These are phyloP conservation scores for Lycaon pictus DNA, from an alignment of 2,113 vertebrate species.

Conservation along the genomic window DNA sequence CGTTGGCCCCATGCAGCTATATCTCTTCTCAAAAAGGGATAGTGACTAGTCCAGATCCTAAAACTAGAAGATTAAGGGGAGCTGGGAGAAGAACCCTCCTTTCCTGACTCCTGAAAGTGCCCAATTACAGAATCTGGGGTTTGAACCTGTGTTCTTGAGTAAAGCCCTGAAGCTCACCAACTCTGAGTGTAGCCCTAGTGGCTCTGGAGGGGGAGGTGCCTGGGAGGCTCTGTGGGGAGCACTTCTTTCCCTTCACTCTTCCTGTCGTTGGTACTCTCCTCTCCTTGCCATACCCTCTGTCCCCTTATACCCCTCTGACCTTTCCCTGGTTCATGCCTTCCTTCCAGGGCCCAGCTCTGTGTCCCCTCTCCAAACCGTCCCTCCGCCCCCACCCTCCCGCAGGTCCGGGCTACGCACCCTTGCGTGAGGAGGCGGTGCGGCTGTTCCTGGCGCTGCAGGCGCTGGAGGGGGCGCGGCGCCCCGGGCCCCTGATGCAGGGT, in stretches of 20 bases:
- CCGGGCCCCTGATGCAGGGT: constrained; percentile 96
- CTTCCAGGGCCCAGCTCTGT: constrained; percentile 67
- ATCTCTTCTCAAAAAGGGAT: not conserved
- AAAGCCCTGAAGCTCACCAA: not conserved
- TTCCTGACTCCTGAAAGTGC: not conserved
- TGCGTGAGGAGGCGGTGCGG: constrained; percentile 96
- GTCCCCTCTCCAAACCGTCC: constrained; percentile 76
- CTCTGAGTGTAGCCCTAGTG: not conserved
- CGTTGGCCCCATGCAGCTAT: not conserved
- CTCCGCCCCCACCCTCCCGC: constrained; percentile 71
- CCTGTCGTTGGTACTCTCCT: constrained; percentile 60
- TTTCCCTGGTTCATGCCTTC: constrained; percentile 43
- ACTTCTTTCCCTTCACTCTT: constrained; percentile 72
- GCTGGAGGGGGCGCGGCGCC: constrained; percentile 93
- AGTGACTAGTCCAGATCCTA: not conserved
- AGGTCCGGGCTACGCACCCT: constrained; percentile 91
- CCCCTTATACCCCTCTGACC: constrained; percentile 39
- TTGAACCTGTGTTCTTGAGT: not conserved
- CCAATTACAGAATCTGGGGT: not conserved
- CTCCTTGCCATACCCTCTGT: not conserved
- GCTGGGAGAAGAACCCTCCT: not conserved
- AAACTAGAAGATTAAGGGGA: not conserved
- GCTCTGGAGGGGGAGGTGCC: too few species aligned
- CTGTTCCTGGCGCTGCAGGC: constrained; percentile 98
- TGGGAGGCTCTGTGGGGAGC: constrained; percentile 45